phyloP scores from a whole-genome alignment of 1,140 invertebrate genomes.

The Carcinoscorpius rotundicauda region DNA sequence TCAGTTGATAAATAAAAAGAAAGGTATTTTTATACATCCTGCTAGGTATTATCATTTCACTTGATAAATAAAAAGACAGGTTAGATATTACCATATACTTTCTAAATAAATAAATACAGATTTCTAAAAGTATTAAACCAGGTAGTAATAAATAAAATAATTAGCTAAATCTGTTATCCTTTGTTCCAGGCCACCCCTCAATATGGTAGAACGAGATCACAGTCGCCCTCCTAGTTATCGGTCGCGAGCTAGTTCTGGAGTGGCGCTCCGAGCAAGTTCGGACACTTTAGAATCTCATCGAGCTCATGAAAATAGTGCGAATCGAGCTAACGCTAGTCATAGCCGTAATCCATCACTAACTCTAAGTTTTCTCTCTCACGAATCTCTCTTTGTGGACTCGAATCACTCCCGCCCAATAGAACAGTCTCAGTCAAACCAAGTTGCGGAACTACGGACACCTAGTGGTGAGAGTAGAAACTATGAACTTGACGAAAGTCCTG shows the following conservation, averaged over 20 bases:
- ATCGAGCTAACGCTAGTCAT: constrained; percentile 23
- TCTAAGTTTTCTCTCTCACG: constrained; percentile 23
- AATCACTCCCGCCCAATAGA: constrained; percentile 10
- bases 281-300: constrained; percentile 14
- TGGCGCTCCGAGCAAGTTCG: constrained; percentile 12
- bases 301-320: constrained; percentile 2
- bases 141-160: too few species aligned
- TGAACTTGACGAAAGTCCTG: too few species aligned
- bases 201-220: constrained; percentile 23
- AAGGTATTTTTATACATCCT: too few species aligned
- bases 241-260: constrained; percentile 31
- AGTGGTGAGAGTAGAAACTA: constrained; percentile 7
- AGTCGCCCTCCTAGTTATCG: constrained; percentile 47
- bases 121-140: too few species aligned
- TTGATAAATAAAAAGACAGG: too few species aligned
- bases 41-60: too few species aligned
- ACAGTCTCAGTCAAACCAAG: too few species aligned
- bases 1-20: too few species aligned
- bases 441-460: too few species aligned
- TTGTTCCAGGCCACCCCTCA: constrained; percentile 24
- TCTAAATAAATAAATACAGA: too few species aligned
- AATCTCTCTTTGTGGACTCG: constrained; percentile 19
- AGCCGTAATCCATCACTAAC: constrained; percentile 33
- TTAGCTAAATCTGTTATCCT: constrained; percentile 5
- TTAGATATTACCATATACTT: too few species aligned